Conservation (phyloP, 35 echinoderm and acorn worm genomes). For the Patiria miniata region DNA sequence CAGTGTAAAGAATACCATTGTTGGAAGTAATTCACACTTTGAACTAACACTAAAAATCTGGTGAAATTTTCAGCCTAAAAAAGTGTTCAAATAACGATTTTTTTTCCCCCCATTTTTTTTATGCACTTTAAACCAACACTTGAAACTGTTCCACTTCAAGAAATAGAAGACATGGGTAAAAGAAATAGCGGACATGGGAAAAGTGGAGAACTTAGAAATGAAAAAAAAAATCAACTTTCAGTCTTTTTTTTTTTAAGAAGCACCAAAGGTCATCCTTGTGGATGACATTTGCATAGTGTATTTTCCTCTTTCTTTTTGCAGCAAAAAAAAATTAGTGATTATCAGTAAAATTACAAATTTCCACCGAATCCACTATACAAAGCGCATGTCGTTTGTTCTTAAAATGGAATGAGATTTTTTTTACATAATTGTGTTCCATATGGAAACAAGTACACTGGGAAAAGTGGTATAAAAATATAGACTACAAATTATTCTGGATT, state of each 20-base stretch:
- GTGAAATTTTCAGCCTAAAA: too few species aligned
- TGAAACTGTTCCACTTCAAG: too few species aligned
- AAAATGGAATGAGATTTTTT: background rate
- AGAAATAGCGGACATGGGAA: too few species aligned
- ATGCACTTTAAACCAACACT: too few species aligned
- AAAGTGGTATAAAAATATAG: conserved; percentile 17
- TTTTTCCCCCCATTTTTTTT: too few species aligned
- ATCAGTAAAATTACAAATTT: background rate
- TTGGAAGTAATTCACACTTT: too few species aligned
- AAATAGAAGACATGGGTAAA: too few species aligned
- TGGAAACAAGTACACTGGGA: background rate
- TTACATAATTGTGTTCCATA: background rate
- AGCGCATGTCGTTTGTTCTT: background rate
- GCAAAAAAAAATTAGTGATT: background rate
- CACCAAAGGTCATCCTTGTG: conserved; percentile 12
- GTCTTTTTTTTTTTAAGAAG: conserved; percentile 17
- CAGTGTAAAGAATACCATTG: too few species aligned
- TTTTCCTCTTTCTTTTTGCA: background rate
- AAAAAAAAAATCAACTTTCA: conserved; percentile 13
- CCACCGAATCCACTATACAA: background rate
- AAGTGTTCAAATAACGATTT: too few species aligned
- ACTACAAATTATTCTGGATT: background rate
- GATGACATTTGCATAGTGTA: conserved; percentile 22
- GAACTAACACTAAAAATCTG: too few species aligned
- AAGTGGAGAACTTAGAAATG: conserved; percentile 9